Conservation (phyloP, 2,888 invertebrate species). For the Fragum sueziense region DNA sequence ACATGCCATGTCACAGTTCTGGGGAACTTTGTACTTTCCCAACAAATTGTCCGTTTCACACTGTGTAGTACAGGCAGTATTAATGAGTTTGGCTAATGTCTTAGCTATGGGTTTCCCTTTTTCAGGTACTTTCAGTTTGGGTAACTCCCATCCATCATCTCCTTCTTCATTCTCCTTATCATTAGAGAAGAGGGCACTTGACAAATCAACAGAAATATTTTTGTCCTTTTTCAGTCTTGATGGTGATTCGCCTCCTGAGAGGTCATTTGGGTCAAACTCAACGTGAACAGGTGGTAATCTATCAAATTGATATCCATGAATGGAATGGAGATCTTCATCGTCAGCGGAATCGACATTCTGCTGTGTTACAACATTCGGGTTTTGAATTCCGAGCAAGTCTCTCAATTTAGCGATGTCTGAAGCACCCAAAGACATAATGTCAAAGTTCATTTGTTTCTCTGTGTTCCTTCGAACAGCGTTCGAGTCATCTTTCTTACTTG, state of each 20-base stretch:
- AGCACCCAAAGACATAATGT: not conserved
- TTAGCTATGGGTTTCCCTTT: slow-evolving; percentile 19
- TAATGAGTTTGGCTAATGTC: slow-evolving; percentile 21
- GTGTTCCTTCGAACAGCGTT: not conserved
- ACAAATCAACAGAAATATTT: not conserved
- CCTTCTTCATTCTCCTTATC: not conserved
- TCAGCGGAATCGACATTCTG: not conserved
- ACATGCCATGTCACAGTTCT: slow-evolving; percentile 25
- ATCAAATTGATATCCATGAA: no score
- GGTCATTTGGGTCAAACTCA: slow-evolving; percentile 7
- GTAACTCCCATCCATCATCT: slow-evolving; percentile 7
- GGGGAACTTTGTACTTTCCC: slow-evolving; percentile 25
- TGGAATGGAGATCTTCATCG: not conserved
- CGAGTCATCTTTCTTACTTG: not conserved
- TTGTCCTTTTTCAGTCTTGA: not conserved
- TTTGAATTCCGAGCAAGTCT: not conserved
- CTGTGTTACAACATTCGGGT: not conserved
- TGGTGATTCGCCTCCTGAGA: not conserved
- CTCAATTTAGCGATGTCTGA: not conserved
- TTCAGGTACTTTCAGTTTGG: slow-evolving; percentile 20
- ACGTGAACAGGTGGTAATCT: slow-evolving; percentile 13
- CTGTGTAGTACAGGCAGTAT: slow-evolving; percentile 25
- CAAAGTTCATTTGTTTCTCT: not conserved
- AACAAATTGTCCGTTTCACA: slow-evolving; percentile 30
- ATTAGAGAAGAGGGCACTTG: not conserved